phyloP scores from a whole-genome alignment of 1,140 invertebrate species.

The Copidosoma floridanum region DNA sequence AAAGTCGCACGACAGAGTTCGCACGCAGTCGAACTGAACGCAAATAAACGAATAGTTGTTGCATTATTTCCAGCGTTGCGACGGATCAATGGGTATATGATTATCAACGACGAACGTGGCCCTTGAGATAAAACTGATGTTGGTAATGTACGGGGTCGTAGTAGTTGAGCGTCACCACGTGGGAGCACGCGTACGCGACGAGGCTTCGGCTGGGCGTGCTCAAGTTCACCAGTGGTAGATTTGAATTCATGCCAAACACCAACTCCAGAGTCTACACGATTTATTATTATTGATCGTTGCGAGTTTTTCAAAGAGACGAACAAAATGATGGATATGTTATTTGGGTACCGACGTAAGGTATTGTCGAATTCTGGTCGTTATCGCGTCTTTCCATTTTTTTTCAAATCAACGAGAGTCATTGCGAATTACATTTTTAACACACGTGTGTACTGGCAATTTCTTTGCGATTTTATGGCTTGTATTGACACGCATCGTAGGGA shows the following conservation, averaged over 20 bases:
- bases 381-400: too few relatives aligned
- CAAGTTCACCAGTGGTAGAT: conserved; percentile 57
- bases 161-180: conserved; percentile 59
- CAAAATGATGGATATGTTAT: too few relatives aligned
- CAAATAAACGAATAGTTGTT: conserved; percentile 5
- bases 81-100: conserved; percentile 15
- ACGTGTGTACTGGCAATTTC: too few relatives aligned
- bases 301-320: too few relatives aligned
- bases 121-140: conserved; percentile 58
- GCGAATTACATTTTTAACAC: too few relatives aligned
- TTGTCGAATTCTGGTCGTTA: too few relatives aligned
- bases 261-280: conserved; percentile 52
- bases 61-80: too few relatives aligned
- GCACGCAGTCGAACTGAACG: conserved; percentile 53
- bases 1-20: conserved; percentile 48
- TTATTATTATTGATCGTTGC: too few relatives aligned
- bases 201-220: conserved; percentile 46
- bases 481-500: too few relatives aligned
- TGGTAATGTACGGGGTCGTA: conserved; percentile 54
- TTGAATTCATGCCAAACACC: conserved; percentile 59
- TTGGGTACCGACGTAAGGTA: conserved; percentile 1
- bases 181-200: conserved; percentile 58
- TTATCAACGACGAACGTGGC: conserved; percentile 55
- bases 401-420: too few relatives aligned
- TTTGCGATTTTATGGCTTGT: too few relatives aligned